A percentile compares a stretch with the other conserved stretches of the same genome.
Evolutionary conservation across 2,797 vertebrate genomes (phyloP).

Genomic region (Syngnathus rostellatus): DNA sequence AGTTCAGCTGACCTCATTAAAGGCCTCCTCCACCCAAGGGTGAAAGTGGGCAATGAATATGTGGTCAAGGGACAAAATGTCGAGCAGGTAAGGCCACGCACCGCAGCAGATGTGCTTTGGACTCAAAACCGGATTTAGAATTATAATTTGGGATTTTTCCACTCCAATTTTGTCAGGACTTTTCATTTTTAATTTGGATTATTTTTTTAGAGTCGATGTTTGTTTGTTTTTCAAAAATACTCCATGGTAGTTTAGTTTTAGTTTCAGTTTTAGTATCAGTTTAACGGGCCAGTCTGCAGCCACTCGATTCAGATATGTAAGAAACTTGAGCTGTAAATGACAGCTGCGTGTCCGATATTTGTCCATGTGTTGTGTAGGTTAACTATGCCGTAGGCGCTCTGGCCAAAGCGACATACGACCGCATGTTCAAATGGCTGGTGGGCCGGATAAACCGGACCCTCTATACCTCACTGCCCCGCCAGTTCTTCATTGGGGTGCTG

Average conservation of each 20-base stretch:
- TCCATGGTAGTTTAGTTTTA: too few species aligned
- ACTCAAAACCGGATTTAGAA: background rate
- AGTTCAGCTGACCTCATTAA: constrained; percentile 92
- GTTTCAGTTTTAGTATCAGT: too few species aligned
- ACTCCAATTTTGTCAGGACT: too few species aligned
- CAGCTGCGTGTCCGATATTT: constrained; percentile 28
- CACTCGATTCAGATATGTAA: constrained; percentile 9
- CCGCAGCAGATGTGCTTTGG: background rate
- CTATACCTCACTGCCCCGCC: constrained; percentile 82
- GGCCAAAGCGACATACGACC: constrained; percentile 91
- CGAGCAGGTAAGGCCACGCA: constrained; percentile 76
- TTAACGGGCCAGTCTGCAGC: background rate
- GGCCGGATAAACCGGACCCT: constrained; percentile 85
- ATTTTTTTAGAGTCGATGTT: too few species aligned
- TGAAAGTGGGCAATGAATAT: constrained; percentile 89
- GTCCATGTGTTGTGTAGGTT: constrained; percentile 66
- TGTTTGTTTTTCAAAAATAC: too few species aligned
- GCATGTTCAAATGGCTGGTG: constrained; percentile 92
- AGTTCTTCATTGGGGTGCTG: constrained; percentile 92
- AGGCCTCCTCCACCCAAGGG: constrained; percentile 87
- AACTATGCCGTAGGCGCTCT: constrained; percentile 87
- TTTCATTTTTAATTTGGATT: too few species aligned
- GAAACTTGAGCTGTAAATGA: constrained; percentile 54
- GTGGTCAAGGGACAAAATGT: constrained; percentile 94
- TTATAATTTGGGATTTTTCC: too few species aligned